Base-by-base conservation (phyloP, 2,888 invertebrate genomes). In the Pegoplata infirma region DNA sequence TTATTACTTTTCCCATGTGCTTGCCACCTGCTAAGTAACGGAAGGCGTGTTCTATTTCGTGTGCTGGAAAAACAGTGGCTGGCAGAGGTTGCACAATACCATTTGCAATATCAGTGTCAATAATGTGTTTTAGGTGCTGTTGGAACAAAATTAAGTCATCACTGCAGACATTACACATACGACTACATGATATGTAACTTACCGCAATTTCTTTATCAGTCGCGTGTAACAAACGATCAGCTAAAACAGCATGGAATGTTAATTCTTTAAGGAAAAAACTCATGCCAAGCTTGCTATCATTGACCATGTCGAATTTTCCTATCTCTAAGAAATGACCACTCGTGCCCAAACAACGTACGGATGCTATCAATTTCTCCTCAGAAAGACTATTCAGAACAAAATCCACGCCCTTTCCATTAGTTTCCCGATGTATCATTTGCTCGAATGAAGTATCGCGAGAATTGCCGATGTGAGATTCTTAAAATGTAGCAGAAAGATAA, bases 361-460 rank as follows among this genome's bases (percentile, higher is more conserved):
- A 93, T 0, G 93, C 95, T 84, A 92, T 91, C 0, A 98, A 91
- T 88, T 98, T 98, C 53, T 98, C 98, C 85, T 97, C 98, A 0
- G 98, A 93, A 49, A 99, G 90, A 0, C 97, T 98, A 88, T 99
- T 99, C 6, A 97, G 90, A 12, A 98, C 95, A 64, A 98, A 90
- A 85, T 99, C 96, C 0, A 99, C 98, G 40, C 98, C 98, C 82
- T 91, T 91, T 10, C 98, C 98, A 6, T 94, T 91, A 0, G 98
- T 98, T 84, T 93, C 92, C 55, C 91, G 91, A 83, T 94, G 91
- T 67, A 99, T 92, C 92, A 97, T 93, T 81, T 93, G 92, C 88
- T 98, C 98, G 88, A 99, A 99, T 0, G 94, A 93, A 0, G 93
- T 91, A 86, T 97, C 94, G 83, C 97, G 92, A 7, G 98, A 96